These are phyloP conservation scores for Mustela nigripes DNA, from an alignment of 2,113 vertebrate species.

Conservation along the genomic window DNA sequence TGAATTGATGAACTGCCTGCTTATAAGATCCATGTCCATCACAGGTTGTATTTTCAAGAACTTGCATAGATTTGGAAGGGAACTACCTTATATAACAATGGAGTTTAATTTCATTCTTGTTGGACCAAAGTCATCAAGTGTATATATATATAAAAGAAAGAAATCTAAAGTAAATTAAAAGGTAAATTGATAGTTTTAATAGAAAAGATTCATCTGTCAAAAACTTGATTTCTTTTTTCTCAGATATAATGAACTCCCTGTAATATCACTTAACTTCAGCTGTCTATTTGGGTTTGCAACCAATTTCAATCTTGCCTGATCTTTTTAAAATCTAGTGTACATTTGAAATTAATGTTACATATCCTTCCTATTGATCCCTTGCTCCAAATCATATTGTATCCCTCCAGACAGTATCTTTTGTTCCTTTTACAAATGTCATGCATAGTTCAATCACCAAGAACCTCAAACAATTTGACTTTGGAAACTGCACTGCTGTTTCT, in stretches of 20 bases:
- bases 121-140: not conserved
- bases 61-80: not conserved
- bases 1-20: not conserved
- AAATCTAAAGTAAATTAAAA: not conserved
- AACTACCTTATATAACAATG: not conserved
- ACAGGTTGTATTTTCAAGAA: not conserved
- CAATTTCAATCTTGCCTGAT: not conserved
- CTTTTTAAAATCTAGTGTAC: not conserved
- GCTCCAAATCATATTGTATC: not conserved
- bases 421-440: constrained; percentile 62
- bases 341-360: not conserved
- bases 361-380: not conserved
- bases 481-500: not conserved
- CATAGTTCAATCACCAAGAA: not conserved
- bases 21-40: not conserved
- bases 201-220: not conserved
- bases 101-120: not conserved
- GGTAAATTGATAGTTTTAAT: not conserved
- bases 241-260: not conserved
- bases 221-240: not conserved
- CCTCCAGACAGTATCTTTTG: constrained; percentile 5
- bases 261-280: constrained; percentile 43
- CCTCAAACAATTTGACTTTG: not conserved
- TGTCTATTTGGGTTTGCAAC: not conserved
- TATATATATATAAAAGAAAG: not conserved